A percentile compares a stretch with the other conserved stretches of the same genome.
phyloP scores from a whole-genome alignment of 2,113 vertebrate species.

The Pelmatolapia mariae region DNA sequence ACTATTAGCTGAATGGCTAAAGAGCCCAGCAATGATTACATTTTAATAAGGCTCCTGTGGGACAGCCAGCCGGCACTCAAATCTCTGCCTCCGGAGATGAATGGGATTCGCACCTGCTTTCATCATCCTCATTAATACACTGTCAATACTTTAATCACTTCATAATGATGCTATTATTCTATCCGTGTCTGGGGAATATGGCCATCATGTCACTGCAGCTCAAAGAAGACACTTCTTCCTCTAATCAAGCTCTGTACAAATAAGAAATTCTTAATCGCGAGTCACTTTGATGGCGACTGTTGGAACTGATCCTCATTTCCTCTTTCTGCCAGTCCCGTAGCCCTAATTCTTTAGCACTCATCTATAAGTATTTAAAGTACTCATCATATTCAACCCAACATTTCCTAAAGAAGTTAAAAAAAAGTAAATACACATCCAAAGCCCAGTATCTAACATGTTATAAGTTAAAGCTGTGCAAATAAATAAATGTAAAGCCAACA shows the following conservation, averaged over 20 bases:
- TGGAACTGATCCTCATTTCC: neutral
- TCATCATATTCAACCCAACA: neutral
- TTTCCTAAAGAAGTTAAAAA: neutral
- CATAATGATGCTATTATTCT: constrained; percentile 40
- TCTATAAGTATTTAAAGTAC: neutral
- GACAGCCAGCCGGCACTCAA: constrained; percentile 19
- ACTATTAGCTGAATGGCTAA: constrained; percentile 36
- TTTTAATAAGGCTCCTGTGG: constrained; percentile 67
- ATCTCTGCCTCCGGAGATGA: constrained; percentile 39
- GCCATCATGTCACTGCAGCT: neutral
- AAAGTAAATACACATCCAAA: neutral
- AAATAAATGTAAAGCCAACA: neutral
- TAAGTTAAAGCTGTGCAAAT: neutral
- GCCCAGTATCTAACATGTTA: neutral
- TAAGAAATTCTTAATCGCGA: neutral
- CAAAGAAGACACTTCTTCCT: neutral
- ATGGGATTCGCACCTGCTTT: constrained; percentile 50
- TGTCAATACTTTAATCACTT: constrained; percentile 56
- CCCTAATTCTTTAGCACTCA: neutral
- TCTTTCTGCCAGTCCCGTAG: neutral
- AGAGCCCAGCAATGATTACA: constrained; percentile 36
- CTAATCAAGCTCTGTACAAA: neutral
- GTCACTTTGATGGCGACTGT: neutral
- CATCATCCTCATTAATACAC: constrained; percentile 57
- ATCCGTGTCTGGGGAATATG: neutral